phyloP scores from a whole-genome alignment of 2,113 vertebrate species.

The Mixornis gularis region DNA sequence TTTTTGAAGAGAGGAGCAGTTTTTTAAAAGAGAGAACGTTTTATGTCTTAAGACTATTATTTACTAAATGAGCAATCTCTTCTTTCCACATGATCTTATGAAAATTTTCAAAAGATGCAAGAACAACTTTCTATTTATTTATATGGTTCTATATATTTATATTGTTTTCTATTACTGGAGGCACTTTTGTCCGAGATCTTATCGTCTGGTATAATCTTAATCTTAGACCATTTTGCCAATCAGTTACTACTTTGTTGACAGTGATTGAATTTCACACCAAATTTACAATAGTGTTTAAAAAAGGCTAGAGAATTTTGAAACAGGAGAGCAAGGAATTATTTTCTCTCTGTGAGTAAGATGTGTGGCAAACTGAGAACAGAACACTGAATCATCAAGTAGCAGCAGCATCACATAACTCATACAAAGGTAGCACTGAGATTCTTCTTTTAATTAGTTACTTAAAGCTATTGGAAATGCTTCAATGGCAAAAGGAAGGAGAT shows the following conservation, averaged over 20 bases:
- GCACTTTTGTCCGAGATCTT: neutral
- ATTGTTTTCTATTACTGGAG: neutral
- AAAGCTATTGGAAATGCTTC: neutral
- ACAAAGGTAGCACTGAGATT: neutral
- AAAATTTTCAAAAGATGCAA: neutral
- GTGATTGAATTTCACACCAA: neutral
- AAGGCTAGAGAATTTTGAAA: neutral
- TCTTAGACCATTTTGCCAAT: neutral
- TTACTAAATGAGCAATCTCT: neutral
- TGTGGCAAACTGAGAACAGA: neutral
- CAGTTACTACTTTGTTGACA: neutral
- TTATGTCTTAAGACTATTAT: neutral
- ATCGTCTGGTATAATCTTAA: neutral
- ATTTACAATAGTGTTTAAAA: neutral
- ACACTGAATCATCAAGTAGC: neutral
- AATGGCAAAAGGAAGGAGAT: neutral
- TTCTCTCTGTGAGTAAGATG: neutral
- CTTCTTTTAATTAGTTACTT: neutral
- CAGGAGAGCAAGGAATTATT: neutral
- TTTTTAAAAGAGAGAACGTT: neutral
- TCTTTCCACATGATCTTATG: neutral
- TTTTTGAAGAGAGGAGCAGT: neutral
- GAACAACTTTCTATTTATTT: neutral
- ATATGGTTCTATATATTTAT: neutral
- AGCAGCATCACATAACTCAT: neutral